phyloP scores from a whole-genome alignment of 2,797 vertebrate genomes.

The Rhynchotus rufescens region DNA sequence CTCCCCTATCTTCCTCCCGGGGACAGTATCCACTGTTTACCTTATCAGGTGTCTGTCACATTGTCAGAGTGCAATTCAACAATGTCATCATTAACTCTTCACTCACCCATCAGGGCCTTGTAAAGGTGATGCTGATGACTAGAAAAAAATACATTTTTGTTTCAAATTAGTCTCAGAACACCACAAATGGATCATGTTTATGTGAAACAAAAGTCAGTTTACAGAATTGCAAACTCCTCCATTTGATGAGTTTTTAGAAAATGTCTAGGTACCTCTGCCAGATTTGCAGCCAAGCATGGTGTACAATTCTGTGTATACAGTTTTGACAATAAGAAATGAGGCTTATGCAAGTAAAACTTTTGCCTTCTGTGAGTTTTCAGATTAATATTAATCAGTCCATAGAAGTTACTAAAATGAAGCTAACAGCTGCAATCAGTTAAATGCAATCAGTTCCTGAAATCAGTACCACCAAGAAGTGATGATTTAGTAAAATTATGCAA shows the following conservation, averaged over 20 bases:
- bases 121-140: background rate
- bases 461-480: slow-evolving; percentile 12
- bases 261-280: background rate
- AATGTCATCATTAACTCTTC: too few species aligned
- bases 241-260: background rate
- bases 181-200: background rate
- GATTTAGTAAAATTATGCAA: background rate
- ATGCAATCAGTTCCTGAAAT: background rate
- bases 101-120: background rate
- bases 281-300: background rate
- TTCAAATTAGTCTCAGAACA: background rate
- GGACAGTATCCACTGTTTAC: too few species aligned
- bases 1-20: too few species aligned
- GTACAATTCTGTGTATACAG: background rate
- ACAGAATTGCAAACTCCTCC: background rate
- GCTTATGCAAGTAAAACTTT: background rate
- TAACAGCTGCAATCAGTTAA: background rate
- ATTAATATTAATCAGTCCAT: background rate
- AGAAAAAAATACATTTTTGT: background rate
- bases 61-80: too few species aligned
- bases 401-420: background rate
- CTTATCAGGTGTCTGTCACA: too few species aligned
- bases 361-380: background rate
- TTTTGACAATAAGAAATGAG: background rate
- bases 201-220: background rate